phyloP scores from a whole-genome alignment of 2,888 invertebrate species.

The Brachyopa scutellaris region DNA sequence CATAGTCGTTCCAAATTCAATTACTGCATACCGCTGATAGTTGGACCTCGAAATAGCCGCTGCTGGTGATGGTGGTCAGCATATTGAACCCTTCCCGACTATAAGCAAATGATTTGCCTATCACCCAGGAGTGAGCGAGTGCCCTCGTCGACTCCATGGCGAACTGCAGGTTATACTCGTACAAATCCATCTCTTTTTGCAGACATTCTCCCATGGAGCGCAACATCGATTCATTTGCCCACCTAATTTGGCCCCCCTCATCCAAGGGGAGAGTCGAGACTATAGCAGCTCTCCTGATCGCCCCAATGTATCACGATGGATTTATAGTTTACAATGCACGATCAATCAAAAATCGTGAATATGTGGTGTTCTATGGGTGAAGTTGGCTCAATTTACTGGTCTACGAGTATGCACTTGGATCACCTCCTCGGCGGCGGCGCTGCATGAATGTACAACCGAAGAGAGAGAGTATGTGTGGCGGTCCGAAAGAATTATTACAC shows the following conservation, averaged over 20 bases:
- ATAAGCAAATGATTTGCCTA: slow-evolving; percentile 48
- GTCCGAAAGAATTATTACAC: slow-evolving; percentile 82
- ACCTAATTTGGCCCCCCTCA: slow-evolving; percentile 60
- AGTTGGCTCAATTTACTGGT: slow-evolving; percentile 56
- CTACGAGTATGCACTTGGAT: neutral
- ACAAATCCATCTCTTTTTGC: slow-evolving; percentile 55
- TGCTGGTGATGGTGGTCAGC: slow-evolving; percentile 40
- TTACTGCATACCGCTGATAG: slow-evolving; percentile 46
- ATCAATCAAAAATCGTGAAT: slow-evolving; percentile 82
- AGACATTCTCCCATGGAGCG: slow-evolving; percentile 66
- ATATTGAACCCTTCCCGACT: slow-evolving; percentile 31
- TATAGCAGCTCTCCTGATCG: slow-evolving; percentile 79
- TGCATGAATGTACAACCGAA: slow-evolving; percentile 55
- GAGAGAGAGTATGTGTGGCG: slow-evolving; percentile 67
- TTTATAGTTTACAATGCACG: slow-evolving; percentile 82
- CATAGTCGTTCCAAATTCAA: slow-evolving; percentile 65
- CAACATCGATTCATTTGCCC: slow-evolving; percentile 42
- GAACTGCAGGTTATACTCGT: slow-evolving; percentile 67
- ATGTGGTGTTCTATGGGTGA: slow-evolving; percentile 73
- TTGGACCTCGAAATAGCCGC: slow-evolving; percentile 6
- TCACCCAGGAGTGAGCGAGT: slow-evolving; percentile 50
- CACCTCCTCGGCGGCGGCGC: slow-evolving; percentile 5
- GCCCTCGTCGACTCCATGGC: slow-evolving; percentile 49
- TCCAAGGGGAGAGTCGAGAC: slow-evolving; percentile 19
- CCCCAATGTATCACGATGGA: slow-evolving; percentile 82